Conservation (phyloP, 2,113 vertebrate genomes). For the Odobenus rosmarus region DNA sequence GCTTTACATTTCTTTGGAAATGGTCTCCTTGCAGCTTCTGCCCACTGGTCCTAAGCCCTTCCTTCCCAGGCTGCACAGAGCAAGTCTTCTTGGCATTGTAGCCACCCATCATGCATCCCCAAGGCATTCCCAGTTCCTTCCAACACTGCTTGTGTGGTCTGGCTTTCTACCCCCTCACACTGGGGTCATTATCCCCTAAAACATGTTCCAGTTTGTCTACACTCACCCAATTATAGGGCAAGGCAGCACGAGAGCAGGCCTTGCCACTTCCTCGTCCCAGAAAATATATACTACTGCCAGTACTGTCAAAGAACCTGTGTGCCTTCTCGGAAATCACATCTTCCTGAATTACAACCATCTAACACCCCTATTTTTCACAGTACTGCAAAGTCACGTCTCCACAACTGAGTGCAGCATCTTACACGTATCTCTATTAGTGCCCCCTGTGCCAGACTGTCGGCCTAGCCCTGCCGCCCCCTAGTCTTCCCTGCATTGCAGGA, state of each 20-base stretch:
- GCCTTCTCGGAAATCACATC: slow-evolving; percentile 37
- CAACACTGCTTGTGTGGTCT: background rate
- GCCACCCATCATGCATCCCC: background rate
- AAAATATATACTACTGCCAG: background rate
- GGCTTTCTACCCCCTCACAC: background rate
- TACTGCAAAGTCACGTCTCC: background rate
- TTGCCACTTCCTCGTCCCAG: background rate
- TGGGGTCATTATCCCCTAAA: background rate
- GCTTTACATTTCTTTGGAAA: background rate
- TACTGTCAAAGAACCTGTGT: background rate
- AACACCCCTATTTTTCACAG: background rate
- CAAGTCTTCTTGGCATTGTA: background rate
- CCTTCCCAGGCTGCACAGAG: background rate
- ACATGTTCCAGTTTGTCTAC: background rate
- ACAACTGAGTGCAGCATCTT: background rate
- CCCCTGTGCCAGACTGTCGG: background rate
- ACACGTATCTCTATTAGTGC: background rate
- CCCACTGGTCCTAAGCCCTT: background rate
- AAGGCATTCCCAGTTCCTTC: background rate
- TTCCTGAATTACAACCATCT: background rate
- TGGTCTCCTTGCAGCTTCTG: background rate
- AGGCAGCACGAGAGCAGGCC: background rate
- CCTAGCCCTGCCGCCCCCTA: background rate
- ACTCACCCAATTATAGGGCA: background rate
- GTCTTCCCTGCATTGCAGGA: background rate